Evolutionary conservation across 2,113 vertebrate species (phyloP).

Genomic region (Cyanoramphus novaezelandiae): DNA sequence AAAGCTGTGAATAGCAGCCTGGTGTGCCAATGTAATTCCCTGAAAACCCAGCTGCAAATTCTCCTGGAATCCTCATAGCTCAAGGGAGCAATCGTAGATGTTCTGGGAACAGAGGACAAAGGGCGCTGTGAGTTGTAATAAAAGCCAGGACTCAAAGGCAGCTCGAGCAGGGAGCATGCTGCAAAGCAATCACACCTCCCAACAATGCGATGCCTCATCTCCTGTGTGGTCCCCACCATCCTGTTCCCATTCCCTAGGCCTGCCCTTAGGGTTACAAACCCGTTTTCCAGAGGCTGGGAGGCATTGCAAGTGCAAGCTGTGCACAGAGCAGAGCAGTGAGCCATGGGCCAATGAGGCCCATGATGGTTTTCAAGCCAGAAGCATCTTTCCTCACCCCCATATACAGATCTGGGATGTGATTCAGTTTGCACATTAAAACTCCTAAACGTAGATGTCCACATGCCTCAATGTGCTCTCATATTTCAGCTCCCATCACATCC

Average conservation of each 20-base stretch:
- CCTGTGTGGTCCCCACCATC: background rate
- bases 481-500: background rate
- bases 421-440: background rate
- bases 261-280: background rate
- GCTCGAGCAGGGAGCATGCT: background rate
- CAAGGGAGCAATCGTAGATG: background rate
- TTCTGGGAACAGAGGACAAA: background rate
- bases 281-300: background rate
- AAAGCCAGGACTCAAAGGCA: background rate
- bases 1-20: background rate
- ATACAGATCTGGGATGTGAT: rapidly evolving
- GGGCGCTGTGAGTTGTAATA: background rate
- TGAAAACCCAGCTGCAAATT: background rate
- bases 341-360: background rate
- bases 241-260: background rate
- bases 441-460: background rate
- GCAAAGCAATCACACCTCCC: background rate
- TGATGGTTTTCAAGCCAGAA: background rate
- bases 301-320: background rate
- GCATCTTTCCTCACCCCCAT: background rate
- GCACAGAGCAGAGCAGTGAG: background rate
- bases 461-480: rapidly evolving
- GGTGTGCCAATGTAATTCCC: rapidly evolving
- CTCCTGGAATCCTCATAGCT: background rate
- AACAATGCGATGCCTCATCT: rapidly evolving